Evolutionary conservation across 1,140 invertebrate genomes (phyloP), one percentile per base, ranked within the genome.

Genomic region (Geopemphigus sp.): DNA sequence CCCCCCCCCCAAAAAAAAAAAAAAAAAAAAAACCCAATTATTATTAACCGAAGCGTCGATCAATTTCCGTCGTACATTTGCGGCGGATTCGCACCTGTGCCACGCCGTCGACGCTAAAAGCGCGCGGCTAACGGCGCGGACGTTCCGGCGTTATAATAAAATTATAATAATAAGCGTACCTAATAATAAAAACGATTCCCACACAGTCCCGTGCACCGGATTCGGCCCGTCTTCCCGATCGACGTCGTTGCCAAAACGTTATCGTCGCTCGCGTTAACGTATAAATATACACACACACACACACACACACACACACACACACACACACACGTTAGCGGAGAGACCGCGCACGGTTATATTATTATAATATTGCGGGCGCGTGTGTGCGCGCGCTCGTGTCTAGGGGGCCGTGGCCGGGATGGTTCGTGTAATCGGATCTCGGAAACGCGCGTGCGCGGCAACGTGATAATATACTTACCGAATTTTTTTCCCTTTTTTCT

Each of bases 341-440:
- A n/a, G n/a, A n/a, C n/a, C n/a, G n/a, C n/a, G n/a, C n/a, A n/a
- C n/a, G n/a, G n/a, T n/a, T n/a, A n/a, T n/a, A n/a, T n/a, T n/a
- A n/a, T n/a, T n/a, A n/a, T n/a, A n/a, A 50, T 29, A 50, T 11
- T 50, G 22, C 17, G 12, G 22, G 15, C 66, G 66, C 5, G 45
- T 15, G 1, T n/a, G n/a, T 50, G 17, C 45, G 39, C n/a, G 22
- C 50, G 39, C 50, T 26, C 26, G 45, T 66, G 45, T 66, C 19
- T 63, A 29, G 59, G 59, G 59, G 26, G 59, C 59, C n/a, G 32
- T 45, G 63, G 19, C 32, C 17, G 17, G 63, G 63, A 66, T 19
- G 63, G 8, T 66, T 64, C n/a, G n/a, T 45, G 63, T 45, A 66
- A 66, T 66, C 63, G 63, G 63, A 66, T 66, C 63, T 66, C 11